A percentile compares a stretch with the other conserved stretches of the same genome.
These are phyloP conservation scores for Drosophila macrospina DNA, from an alignment of 2,888 invertebrate genomes.

Conservation along the genomic window DNA sequence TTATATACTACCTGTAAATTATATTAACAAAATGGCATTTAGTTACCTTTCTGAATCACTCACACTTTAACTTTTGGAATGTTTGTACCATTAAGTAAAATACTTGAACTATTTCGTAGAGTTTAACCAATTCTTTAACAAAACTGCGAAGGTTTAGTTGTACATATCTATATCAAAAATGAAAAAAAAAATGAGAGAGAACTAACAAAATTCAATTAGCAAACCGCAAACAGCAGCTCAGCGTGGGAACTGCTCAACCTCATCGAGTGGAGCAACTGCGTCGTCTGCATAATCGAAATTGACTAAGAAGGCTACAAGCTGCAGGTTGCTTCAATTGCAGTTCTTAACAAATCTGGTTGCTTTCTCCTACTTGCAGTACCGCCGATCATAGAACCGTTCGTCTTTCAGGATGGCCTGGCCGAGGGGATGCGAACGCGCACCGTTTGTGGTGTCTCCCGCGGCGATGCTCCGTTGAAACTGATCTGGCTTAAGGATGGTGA, in stretches of 20 bases:
- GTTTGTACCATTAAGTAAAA: conserved; percentile 68
- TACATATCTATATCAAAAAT: conserved; percentile 35
- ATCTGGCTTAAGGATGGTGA: conserved; percentile 93
- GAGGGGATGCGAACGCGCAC: conserved; percentile 93
- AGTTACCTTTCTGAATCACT: conserved; percentile 44
- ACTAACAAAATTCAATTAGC: conserved; percentile 35
- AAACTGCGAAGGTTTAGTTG: conserved; percentile 81
- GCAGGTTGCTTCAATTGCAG: conserved; percentile 16
- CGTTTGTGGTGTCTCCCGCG: conserved; percentile 92
- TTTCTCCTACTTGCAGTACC: conserved; percentile 88
- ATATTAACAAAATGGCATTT: conserved; percentile 49
- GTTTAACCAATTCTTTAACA: conserved; percentile 61
- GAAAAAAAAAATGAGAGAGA: not conserved
- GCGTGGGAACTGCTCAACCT: conserved; percentile 37
- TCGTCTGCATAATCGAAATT: conserved; percentile 1
- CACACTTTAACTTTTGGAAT: conserved; percentile 74
- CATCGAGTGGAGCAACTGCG: not conserved
- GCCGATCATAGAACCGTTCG: conserved; percentile 94
- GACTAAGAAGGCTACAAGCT: not conserved
- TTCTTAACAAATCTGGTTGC: conserved; percentile 65
- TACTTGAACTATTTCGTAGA: conserved; percentile 49
- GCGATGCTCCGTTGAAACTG: conserved; percentile 92
- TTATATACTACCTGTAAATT: conserved; percentile 51
- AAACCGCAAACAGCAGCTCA: conserved; percentile 57
- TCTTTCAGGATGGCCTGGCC: conserved; percentile 92